Evolutionary conservation across 1,140 invertebrate genomes (phyloP), one percentile per base, ranked within the genome.

Genomic region (Pogonomyrmex californicus): DNA sequence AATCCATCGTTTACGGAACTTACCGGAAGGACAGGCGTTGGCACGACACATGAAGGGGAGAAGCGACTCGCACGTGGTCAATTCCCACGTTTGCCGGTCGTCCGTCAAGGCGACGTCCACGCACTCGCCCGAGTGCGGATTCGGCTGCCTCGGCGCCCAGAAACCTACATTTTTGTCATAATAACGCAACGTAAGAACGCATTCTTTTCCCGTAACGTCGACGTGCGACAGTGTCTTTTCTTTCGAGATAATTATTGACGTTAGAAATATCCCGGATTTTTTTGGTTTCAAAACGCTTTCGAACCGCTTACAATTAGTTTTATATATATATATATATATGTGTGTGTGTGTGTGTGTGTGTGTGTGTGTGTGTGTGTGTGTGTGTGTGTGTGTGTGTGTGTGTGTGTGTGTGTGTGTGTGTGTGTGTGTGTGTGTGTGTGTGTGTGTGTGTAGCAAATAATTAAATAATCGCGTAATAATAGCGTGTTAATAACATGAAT

Each of bases 41-140:
- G 98, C 96, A 91, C 98, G 97, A 93, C 99, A 99, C 96, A 99
- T 98, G 95, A 99, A 99, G 41, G 99, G 98, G 85, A 99, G 95
- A 36, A 99, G 96, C 30, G 98, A 97, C 96, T 99, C 99, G 94
- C 99, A 99, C 12, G 98, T 98, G 78, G 98, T 98, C 73, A 99
- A 95, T 94, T 98, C 97, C 98, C 98, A 99, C 86, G 98, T 98
- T 95, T 99, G 98, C 33, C 96, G 95, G 89, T 98, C 97, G n/a
- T 96, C 97, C n/a, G 96, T 96, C 12, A 98, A 95, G 14, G 96
- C 96, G 1, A 97, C 96, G 85, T 98, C 97, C 7, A 99, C 98
- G 95, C 99, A 99, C 95, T 98, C 98, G 38, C 98, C 98, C 12
- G 97, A 96, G 65, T 96, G 96, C 30, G 98, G 97, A 94, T 99